phyloP scores from a whole-genome alignment of 2,113 vertebrate species.

The Coturnix japonica region DNA sequence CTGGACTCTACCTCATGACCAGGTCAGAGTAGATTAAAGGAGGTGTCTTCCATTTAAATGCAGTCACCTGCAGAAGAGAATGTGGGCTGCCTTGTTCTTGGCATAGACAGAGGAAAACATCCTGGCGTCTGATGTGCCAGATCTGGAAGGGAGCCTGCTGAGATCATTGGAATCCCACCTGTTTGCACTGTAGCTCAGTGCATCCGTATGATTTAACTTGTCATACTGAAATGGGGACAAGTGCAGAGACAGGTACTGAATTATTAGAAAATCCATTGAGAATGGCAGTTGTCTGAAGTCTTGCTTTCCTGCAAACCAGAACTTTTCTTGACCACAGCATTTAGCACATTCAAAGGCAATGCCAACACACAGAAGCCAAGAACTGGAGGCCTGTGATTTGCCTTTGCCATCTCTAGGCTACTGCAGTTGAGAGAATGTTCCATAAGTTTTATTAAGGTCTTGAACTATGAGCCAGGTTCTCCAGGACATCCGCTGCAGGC shows the following conservation, averaged over 20 bases:
- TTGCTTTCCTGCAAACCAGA: constrained; percentile 3
- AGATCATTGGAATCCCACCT: not conserved
- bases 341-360: not conserved
- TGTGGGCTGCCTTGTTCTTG: not conserved
- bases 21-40: not conserved
- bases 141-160: not conserved
- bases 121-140: not conserved
- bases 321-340: not conserved
- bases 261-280: not conserved
- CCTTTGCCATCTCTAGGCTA: constrained; percentile 4
- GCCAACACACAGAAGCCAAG: constrained; percentile 4
- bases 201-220: not conserved
- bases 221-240: not conserved
- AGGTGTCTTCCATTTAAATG: not conserved
- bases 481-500: constrained; percentile 16
- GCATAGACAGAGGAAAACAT: not conserved
- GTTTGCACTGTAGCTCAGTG: not conserved
- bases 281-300: not conserved
- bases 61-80: not conserved
- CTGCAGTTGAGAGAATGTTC: not conserved
- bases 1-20: not conserved
- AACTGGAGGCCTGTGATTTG: constrained; percentile 25
- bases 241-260: not conserved
- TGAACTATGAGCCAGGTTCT: constrained; percentile 10
- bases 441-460: constrained; percentile 8